Conservation (phyloP, 2,113 vertebrate genomes). For the Illadopsis cleaveri region DNA sequence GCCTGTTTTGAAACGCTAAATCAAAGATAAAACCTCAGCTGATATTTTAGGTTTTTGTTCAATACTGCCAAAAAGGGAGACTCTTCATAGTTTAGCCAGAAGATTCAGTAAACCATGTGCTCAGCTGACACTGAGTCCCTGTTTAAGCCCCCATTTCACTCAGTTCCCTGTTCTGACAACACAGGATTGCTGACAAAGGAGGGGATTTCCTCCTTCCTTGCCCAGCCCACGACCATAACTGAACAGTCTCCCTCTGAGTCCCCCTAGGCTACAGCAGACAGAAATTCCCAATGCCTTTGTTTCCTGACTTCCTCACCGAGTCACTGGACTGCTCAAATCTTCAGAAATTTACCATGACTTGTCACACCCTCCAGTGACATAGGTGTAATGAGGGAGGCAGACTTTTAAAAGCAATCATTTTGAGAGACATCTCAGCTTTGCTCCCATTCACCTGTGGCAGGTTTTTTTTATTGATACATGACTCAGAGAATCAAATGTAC, state of each 20-base stretch:
- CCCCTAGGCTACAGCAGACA: not conserved
- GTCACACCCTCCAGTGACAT: not conserved
- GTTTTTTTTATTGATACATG: not conserved
- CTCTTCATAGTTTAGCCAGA: not conserved
- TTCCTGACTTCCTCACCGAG: rapidly evolving
- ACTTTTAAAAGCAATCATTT: not conserved
- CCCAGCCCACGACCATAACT: not conserved
- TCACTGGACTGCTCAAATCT: not conserved
- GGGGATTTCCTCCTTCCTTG: not conserved
- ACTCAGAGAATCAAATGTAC: not conserved
- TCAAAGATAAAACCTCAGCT: not conserved
- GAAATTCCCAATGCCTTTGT: rapidly evolving
- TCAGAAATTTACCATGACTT: not conserved
- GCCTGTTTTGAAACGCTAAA: not conserved
- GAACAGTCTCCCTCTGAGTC: not conserved
- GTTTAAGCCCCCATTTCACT: not conserved
- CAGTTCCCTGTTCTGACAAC: not conserved
- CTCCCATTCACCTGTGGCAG: not conserved
- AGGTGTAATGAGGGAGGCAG: not conserved
- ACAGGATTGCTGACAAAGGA: not conserved
- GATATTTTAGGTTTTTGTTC: not conserved
- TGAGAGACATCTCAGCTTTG: not conserved
- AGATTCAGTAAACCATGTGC: not conserved
- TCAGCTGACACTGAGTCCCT: not conserved
- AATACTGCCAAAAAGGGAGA: not conserved